Percentiles rank a stretch among this genome's conserved stretches.
Evolutionary conservation across 2,888 invertebrate genomes (phyloP).

Genomic region (Idaea aversata): DNA sequence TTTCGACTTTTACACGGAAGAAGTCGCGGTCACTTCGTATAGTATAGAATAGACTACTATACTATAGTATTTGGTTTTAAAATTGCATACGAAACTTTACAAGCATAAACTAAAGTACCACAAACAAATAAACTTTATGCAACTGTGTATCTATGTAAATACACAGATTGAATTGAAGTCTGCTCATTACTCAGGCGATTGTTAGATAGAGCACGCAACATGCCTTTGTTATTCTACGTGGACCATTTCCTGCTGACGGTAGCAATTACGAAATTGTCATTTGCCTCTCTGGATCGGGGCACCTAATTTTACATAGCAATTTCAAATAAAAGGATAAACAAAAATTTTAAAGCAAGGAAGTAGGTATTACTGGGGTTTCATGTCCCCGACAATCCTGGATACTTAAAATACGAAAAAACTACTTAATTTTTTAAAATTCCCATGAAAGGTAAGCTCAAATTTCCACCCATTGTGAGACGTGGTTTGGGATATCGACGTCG

Average conservation of each 20-base stretch:
- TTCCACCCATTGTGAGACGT: no score
- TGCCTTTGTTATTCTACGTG: constrained; percentile 47
- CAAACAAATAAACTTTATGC: neutral
- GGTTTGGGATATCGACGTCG: no score
- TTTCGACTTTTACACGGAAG: no score
- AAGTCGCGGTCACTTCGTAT: no score
- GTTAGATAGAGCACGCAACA: constrained; percentile 60
- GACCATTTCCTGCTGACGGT: constrained; percentile 37
- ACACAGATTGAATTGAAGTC: constrained; percentile 47
- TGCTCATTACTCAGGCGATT: constrained; percentile 62
- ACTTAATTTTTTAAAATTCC: no score
- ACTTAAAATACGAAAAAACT: no score
- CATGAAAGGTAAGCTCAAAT: no score
- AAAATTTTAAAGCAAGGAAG: neutral
- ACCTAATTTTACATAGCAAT: constrained; percentile 2
- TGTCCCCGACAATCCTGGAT: no score
- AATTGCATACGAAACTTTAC: no score
- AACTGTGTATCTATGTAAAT: constrained; percentile 20
- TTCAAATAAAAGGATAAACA: neutral
- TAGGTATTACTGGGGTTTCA: no score
- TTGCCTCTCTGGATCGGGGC: constrained; percentile 7
- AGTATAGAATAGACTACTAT: no score
- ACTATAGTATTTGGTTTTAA: no score
- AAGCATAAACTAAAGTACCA: neutral
- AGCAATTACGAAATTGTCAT: constrained; percentile 28